These are phyloP conservation scores for Phylloscopus trochiloides DNA, from an alignment of 2,113 vertebrate species.

Conservation along the genomic window DNA sequence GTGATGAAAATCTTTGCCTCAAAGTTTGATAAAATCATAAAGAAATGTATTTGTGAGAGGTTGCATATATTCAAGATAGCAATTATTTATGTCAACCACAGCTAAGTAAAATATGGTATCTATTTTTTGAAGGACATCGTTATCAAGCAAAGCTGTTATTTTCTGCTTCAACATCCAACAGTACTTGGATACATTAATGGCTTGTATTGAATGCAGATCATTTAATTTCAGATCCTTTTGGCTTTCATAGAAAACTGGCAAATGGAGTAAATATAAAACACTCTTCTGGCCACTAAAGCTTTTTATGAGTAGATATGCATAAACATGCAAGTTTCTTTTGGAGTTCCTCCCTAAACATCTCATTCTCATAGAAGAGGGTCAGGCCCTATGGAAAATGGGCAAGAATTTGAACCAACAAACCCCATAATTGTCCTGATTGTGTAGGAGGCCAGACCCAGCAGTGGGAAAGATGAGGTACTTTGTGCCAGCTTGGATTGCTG, in stretches of 20 bases:
- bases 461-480: neutral
- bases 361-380: neutral
- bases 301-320: neutral
- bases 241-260: conserved; percentile 23
- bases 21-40: neutral
- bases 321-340: conserved; percentile 9
- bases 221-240: neutral
- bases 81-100: neutral
- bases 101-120: neutral
- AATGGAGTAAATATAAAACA: conserved; percentile 1
- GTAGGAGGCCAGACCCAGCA: neutral
- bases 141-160: neutral
- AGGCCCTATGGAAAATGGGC: neutral
- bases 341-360: neutral
- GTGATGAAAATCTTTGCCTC: neutral
- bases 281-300: neutral
- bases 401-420: neutral
- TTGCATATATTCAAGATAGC: neutral
- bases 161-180: neutral
- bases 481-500: neutral
- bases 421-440: neutral
- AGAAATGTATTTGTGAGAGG: neutral
- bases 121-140: neutral
- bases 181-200: neutral
- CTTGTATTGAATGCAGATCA: neutral